Base-by-base conservation (phyloP, 2,888 invertebrate species). In the Entomobrya multifasciata region DNA sequence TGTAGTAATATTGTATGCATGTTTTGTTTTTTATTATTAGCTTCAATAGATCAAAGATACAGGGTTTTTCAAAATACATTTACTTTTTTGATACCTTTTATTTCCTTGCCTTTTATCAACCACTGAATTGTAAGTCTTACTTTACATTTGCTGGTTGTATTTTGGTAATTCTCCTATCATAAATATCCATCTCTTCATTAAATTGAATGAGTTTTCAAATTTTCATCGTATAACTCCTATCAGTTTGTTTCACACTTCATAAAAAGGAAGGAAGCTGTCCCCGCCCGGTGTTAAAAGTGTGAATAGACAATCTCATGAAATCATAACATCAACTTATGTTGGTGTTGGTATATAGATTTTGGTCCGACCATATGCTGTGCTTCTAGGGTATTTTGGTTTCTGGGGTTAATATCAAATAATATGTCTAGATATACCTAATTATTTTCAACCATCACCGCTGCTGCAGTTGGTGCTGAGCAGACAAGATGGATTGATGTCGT, bases 221-320 rank as follows among this genome's bases (percentile, higher is more conserved):
- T 67, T 55, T 55, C 55, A 55, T 52, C 70, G 55, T 20, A n/a
- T n/a, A n/a, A 77, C 15, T 77, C 36, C 41, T 30, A 77, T 55
- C 77, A 10, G 30, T 8, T 17, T 22, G 20, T 70, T 70, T 10
- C 49, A 30, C 47, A 74, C 74, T 49, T 49, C n/a, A 41, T 77
- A 41, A 77, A 41, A 76, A 77, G 77, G 62, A 60, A 78, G 67
- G 76, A 65, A 78, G 70, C 84, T 55, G 74, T 74, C 25, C 52
- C 49, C 55, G 55, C 20, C 22, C 74, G 74, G 74, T 74, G 52
- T 74, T 49, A 52, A 74, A 74, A 74, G 52, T 74, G 49, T 52
- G 74, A 74, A 52, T 52, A 74, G 11, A 52, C 49, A 74, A 74
- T 74, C 55, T 30, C 60, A 36, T 65, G 13, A 30, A 36, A 13